Evolutionary conservation across 2,888 invertebrate species (phyloP), one percentile per base, ranked within the genome.

Genomic region (Deilephila porcellus): DNA sequence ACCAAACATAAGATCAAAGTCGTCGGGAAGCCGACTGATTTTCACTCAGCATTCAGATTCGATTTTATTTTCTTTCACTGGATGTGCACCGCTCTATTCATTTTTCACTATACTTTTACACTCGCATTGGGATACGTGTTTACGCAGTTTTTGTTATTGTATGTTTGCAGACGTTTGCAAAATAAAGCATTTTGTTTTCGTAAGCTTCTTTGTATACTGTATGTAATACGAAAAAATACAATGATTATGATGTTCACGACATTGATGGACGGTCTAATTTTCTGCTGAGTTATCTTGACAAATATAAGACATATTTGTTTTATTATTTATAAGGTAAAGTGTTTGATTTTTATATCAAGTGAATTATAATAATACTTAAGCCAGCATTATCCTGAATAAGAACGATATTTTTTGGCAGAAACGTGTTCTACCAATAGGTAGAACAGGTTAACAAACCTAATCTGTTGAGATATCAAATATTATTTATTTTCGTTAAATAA

Each of bases 1-100:
- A 83, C 86, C 79, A 83, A 84, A 86, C 83, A 82, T 79, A 81
- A 91, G 91, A 94, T 94, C 93, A 94, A 93, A 94, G 94, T 85
- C 75, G 72, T 64, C 74, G 77, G 79, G 81, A 74, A 80, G 81
- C 78, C 76, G 83, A 82, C 83, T 86, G 88, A 88, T 89, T 89
- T 86, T 84, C 85, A 78, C 85, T 79, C 75, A 76, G 75, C 82
- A 82, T 82, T 67, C 78, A 76, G 76, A 82, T 81, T 78, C 77
- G 45, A 77, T 85, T 84, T 83, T 83, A 80, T 84, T 83, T 86
- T 82, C 83, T 80, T 80, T 82, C 78, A 77, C 75, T 74, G 73
- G 60, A 67, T 59, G 72, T 72, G 71, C 76, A 25, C 4, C 14
- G 82, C 81, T 83, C 79, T 85, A 74, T 82, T 83, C 82, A 81